A percentile compares a stretch with the other conserved stretches of the same genome.
Evolutionary conservation across 2,888 invertebrate genomes (phyloP).

Genomic region (Tinea semifulvella): DNA sequence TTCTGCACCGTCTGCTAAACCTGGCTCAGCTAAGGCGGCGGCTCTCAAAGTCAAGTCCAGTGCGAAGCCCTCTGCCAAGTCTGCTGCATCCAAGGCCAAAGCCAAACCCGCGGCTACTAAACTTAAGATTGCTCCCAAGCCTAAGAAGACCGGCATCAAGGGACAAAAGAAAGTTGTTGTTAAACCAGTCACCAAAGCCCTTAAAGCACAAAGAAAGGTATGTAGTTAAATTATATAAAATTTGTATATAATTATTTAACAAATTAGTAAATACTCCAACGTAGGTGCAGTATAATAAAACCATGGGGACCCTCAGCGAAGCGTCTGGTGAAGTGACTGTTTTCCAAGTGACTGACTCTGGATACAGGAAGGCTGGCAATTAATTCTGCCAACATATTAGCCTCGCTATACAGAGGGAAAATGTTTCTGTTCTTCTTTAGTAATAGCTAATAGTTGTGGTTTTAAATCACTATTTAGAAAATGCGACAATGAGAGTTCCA

Average conservation of each 20-base stretch:
- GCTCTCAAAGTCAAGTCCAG: slow-evolving; percentile 58
- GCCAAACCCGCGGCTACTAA: slow-evolving; percentile 58
- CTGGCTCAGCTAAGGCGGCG: slow-evolving; percentile 62
- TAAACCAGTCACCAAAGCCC: slow-evolving; percentile 76
- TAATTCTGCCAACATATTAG: too few species aligned
- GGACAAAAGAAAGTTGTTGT: slow-evolving; percentile 60
- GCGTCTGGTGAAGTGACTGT: too few species aligned
- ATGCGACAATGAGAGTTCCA: too few species aligned
- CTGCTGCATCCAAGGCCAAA: slow-evolving; percentile 56
- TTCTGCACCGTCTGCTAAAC: slow-evolving; percentile 50
- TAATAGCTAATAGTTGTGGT: too few species aligned
- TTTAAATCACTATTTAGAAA: too few species aligned
- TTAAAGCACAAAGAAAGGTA: slow-evolving; percentile 88
- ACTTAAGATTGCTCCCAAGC: slow-evolving; percentile 61
- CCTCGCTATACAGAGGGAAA: too few species aligned
- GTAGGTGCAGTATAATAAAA: too few species aligned
- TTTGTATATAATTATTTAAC: not conserved
- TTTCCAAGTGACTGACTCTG: too few species aligned
- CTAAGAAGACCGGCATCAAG: slow-evolving; percentile 65
- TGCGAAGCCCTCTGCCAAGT: slow-evolving; percentile 60
- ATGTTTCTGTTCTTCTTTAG: too few species aligned
- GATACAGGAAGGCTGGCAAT: too few species aligned
- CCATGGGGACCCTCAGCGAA: too few species aligned
- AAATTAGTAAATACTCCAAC: not conserved
- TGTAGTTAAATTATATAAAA: slow-evolving; percentile 17